These are phyloP conservation scores for Tragelaphus strepsiceros DNA, from an alignment of 2,113 vertebrate species.

Conservation along the genomic window DNA sequence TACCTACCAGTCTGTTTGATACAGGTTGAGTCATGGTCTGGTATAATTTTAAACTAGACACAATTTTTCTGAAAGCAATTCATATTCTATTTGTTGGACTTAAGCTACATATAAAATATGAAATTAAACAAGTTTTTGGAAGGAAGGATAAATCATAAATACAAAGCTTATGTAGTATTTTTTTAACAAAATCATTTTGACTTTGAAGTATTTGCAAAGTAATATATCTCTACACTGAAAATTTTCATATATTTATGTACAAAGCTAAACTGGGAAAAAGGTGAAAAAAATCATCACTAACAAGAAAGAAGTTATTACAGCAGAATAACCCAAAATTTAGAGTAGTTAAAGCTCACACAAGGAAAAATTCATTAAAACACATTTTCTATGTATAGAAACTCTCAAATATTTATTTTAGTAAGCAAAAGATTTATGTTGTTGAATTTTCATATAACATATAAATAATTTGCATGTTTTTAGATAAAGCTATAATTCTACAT, in stretches of 20 bases:
- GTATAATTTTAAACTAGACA: not conserved
- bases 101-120: not conserved
- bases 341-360: not conserved
- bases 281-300: not conserved
- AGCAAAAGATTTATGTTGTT: not conserved
- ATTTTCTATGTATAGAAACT: not conserved
- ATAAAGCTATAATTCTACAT: not conserved
- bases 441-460: not conserved
- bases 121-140: not conserved
- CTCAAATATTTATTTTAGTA: not conserved
- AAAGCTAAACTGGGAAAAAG: not conserved
- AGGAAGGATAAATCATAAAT: not conserved
- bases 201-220: not conserved
- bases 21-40: not conserved
- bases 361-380: not conserved
- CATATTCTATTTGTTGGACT: not conserved
- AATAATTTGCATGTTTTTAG: not conserved
- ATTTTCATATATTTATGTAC: not conserved
- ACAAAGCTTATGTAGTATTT: not conserved
- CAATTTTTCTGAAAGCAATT: not conserved
- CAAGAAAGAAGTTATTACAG: slow-evolving; percentile 17
- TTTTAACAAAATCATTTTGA: not conserved
- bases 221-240: not conserved
- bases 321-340: not conserved
- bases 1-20: not conserved